These are phyloP conservation scores for Falco peregrinus DNA, from an alignment of 2,797 vertebrate species.

Conservation along the genomic window DNA sequence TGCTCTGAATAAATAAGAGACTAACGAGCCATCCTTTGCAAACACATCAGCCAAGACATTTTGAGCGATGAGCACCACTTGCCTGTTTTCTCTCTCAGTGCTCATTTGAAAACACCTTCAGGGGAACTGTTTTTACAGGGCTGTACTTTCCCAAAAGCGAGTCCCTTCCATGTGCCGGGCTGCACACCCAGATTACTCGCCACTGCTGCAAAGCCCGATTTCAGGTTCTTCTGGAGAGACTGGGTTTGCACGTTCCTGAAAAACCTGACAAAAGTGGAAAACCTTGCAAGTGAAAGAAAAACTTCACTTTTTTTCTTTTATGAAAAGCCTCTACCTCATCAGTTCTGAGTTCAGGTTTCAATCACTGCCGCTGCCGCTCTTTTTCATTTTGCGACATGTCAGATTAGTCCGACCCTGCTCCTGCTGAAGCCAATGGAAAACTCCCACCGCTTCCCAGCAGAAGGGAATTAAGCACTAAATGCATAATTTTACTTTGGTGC, in stretches of 20 bases:
- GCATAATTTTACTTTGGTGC: not conserved
- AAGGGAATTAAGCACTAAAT: not conserved
- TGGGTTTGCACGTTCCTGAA: not conserved
- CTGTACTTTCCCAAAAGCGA: constrained; percentile 23
- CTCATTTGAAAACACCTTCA: not conserved
- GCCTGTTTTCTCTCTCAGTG: not conserved
- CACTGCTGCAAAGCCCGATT: not conserved
- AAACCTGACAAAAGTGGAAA: not conserved
- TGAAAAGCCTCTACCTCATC: not conserved
- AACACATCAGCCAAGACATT: not conserved
- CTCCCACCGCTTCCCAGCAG: not conserved
- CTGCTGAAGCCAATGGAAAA: not conserved
- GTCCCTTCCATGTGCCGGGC: not conserved
- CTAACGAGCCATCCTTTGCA: not conserved
- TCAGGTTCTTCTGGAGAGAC: not conserved
- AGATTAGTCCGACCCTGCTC: fast-evolving
- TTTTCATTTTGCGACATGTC: not conserved
- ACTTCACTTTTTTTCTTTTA: not conserved
- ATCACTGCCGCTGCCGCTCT: not conserved
- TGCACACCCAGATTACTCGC: not conserved
- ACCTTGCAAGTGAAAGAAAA: not conserved
- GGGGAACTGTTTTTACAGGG: not conserved
- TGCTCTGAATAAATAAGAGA: not conserved
- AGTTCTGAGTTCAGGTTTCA: not conserved
- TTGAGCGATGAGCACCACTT: not conserved